Evolutionary conservation across 2,113 vertebrate species (phyloP).

Genomic region (Peromyscus californicus): DNA sequence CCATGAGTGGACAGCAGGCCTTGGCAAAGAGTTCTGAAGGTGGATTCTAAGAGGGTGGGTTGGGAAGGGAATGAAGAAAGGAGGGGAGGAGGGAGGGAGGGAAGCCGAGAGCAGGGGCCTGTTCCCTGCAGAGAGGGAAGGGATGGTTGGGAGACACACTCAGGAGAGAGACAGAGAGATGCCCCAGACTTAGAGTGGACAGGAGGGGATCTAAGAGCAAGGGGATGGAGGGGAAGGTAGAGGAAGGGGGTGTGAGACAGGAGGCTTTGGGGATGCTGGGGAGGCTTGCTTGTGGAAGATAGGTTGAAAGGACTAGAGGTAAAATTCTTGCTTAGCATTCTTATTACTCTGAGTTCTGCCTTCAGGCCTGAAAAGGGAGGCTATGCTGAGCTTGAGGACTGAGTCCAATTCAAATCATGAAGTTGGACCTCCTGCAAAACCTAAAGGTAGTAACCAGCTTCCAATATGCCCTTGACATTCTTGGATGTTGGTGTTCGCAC

Average conservation of each 20-base stretch:
- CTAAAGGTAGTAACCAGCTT: not conserved
- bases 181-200: not conserved
- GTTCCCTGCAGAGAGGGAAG: not conserved
- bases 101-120: not conserved
- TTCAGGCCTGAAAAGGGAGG: no score
- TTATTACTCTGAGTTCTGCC: not conserved
- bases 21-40: slow-evolving; percentile 68
- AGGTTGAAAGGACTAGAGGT: not conserved
- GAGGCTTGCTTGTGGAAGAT: not conserved
- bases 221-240: not conserved
- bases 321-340: not conserved
- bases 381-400: not conserved
- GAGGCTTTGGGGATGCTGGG: not conserved
- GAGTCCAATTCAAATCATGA: not conserved
- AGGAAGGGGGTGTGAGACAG: not conserved
- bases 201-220: not conserved
- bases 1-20: slow-evolving; percentile 53
- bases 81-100: not conserved
- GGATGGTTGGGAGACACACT: not conserved
- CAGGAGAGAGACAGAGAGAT: not conserved
- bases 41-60: not conserved
- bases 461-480: not conserved
- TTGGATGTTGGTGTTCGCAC: not conserved
- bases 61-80: not conserved
- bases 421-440: not conserved